phyloP scores from a whole-genome alignment of 2,888 invertebrate genomes.

The Pollenia labialis region DNA sequence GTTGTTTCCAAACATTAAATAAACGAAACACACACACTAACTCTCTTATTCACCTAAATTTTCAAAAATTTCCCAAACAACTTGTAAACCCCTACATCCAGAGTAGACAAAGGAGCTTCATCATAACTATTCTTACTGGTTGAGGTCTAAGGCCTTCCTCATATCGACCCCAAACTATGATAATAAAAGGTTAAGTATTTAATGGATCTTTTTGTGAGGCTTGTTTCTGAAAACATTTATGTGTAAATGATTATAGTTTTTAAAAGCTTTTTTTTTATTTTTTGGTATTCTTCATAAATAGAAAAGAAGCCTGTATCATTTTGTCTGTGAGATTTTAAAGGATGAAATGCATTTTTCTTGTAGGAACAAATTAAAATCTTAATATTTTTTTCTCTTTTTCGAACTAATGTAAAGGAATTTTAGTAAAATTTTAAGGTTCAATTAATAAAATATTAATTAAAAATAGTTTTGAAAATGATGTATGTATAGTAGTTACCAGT shows the following conservation, averaged over 20 bases:
- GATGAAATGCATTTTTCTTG: slow-evolving; percentile 15
- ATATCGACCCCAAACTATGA: slow-evolving; percentile 51
- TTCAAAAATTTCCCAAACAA: background rate
- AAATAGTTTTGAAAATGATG: background rate
- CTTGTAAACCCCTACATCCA: background rate
- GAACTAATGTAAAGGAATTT: background rate
- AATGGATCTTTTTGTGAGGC: slow-evolving; percentile 50
- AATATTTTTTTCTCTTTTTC: background rate
- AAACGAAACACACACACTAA: slow-evolving; percentile 21
- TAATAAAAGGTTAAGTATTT: slow-evolving; percentile 66
- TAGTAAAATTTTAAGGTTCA: background rate
- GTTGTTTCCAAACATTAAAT: slow-evolving; percentile 40
- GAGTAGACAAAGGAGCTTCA: background rate
- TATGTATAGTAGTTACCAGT: no score
- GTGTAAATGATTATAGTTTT: slow-evolving; percentile 58
- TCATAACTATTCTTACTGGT: slow-evolving; percentile 14
- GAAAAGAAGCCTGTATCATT: slow-evolving; percentile 3
- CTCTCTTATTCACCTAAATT: background rate
- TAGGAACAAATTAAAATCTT: slow-evolving; percentile 1
- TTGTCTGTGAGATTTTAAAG: background rate
- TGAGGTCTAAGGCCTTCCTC: slow-evolving; percentile 31
- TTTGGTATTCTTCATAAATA: background rate
- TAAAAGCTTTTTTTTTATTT: slow-evolving; percentile 42
- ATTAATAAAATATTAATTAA: background rate
- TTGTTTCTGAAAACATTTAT: slow-evolving; percentile 32